Base-by-base conservation (phyloP, 2,888 invertebrate genomes). In the Aspidiotus rigidus region DNA sequence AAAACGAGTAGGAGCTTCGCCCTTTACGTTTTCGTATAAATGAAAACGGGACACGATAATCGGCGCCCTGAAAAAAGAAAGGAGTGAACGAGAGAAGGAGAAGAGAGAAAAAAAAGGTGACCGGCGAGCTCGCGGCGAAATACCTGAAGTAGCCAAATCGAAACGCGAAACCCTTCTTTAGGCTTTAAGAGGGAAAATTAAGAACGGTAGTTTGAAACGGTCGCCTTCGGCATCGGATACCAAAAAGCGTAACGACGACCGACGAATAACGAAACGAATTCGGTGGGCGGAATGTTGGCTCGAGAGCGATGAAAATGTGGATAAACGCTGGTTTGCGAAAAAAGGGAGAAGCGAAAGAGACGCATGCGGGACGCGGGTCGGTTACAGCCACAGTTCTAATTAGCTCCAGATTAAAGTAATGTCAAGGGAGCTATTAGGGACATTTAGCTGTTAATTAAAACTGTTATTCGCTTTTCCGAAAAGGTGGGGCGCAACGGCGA, bases 391-490 rank as follows among this genome's bases (percentile, higher is more conserved):
- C 72, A 72, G 72, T 71, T 71, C 74, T 74, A 74, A 74, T 74
- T 73, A 74, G 73, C 72, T 72, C 72, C 71, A 73, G 74, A 74
- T 74, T 74, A 74, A 74, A 74, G 74, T 74, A 73, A 73, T 73
- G 73, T 72, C 74, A 72, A 71, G 74, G 73, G 73, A 72, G 73
- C 74, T 72, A 74, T 74, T 74, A 74, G 74, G 72, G 73, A 74
- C 73, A 73, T 74, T 74, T 72, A 72, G 73, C 72, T 74, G 73
- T 74, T 74, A 74, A 74, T 74, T 74, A 72, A 74, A 74, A 74
- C 72, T 72, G 73, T 74, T 73, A 72, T 73, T 72, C 72, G 70
- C 64, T 70, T 63, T 61, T 44, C 61, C 49, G 55, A 63, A 59
- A 70, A 62, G 69, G 70, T 42, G 59, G 63, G 42, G 56, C 57